phyloP scores from a whole-genome alignment of 2,113 vertebrate species.

The Meles meles region DNA sequence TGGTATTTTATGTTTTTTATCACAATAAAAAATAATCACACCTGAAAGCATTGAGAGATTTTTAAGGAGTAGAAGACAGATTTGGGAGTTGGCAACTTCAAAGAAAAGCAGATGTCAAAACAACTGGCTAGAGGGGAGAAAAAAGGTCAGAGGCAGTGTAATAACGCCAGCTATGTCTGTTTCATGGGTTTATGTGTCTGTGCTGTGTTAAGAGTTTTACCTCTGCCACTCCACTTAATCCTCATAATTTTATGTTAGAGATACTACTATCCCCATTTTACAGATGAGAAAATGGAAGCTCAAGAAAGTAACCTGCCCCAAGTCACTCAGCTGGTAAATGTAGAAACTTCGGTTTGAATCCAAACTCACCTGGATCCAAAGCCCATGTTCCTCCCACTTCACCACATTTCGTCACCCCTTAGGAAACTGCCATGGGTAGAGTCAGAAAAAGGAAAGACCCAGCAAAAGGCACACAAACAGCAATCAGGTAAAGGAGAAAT shows the following conservation, averaged over 20 bases:
- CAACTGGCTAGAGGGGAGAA: neutral
- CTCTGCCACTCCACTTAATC: neutral
- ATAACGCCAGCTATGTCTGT: neutral
- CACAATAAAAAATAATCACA: neutral
- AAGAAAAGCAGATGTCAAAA: neutral
- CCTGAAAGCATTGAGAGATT: constrained; percentile 4
- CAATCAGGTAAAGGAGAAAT: neutral
- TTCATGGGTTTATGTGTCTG: neutral
- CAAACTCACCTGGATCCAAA: neutral
- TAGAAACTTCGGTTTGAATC: constrained; percentile 12
- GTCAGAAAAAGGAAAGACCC: constrained; percentile 35
- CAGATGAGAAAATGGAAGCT: neutral
- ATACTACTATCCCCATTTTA: neutral
- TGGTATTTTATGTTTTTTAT: neutral
- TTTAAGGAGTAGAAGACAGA: constrained; percentile 21
- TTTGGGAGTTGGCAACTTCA: neutral
- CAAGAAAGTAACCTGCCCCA: neutral
- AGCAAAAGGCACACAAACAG: neutral
- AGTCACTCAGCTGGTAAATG: neutral
- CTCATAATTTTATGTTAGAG: neutral
- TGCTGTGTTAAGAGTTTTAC: neutral
- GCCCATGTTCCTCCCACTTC: neutral
- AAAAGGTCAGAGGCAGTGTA: neutral
- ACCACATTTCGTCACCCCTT: neutral
- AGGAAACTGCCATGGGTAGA: neutral